Evolutionary conservation across 2,888 invertebrate genomes (phyloP), one percentile per base, ranked within the genome.

Genomic region (Cybosia mesomella): DNA sequence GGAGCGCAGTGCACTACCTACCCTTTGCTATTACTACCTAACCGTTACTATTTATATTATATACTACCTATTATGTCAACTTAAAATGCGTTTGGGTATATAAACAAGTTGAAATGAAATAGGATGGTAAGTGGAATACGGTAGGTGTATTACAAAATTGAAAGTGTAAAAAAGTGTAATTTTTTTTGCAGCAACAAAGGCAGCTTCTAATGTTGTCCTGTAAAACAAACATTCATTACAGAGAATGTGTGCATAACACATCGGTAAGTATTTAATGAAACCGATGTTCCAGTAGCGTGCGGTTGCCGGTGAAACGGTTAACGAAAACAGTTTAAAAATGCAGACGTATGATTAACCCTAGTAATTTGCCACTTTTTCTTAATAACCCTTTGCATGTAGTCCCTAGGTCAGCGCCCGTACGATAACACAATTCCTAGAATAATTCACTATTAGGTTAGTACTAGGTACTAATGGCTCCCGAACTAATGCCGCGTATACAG

Each of bases 261-360:
- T 65, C 58, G 22, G 60, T 61, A 62, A 66, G 75, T 79, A 81
- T 76, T 75, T 79, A 81, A 79, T 75, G 77, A 79, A 53, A 77
- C 61, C 66, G n/a, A 64, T 70, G 60, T 73, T 74, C 71, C 75
- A 77, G 67, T 78, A 53, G 74, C 82, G 72, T 80, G 82, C 59
- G 21, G 55, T 49, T 36, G 21, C 67, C 15, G 60, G 60, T 58
- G 55, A 66, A 75, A 74, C 68, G 22, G 71, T 80, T 80, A 82
- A 82, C 78, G 73, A 80, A 82, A 80, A 76, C 75, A 70, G 74
- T 82, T 77, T 77, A 80, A 83, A 85, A 85, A 82, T 80, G 83
- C 79, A 87, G 82, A 85, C 86, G 86, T 88, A 83, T 87, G 83
- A 87, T 89, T 89, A 90, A 79, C 74, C 74, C 71, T 68, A 71